Percentiles rank a stretch among this genome's conserved stretches.
Conservation (phyloP, 2,113 vertebrate species). For the Tyto alba region DNA sequence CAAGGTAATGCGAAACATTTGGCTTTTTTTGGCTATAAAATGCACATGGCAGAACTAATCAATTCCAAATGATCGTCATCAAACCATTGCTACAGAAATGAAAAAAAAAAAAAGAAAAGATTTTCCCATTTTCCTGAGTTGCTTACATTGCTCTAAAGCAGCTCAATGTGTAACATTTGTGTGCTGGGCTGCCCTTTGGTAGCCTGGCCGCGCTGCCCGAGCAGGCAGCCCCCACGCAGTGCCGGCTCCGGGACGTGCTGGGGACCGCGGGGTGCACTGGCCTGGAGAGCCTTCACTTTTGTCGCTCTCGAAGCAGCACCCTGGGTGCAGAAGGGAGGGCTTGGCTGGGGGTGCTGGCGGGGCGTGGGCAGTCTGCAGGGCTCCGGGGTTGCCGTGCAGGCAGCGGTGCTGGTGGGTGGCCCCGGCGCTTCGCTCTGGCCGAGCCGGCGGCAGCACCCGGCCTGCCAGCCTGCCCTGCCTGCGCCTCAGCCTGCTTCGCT, state of each 20-base stretch:
- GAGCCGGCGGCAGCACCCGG: not conserved
- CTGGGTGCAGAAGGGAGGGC: not conserved
- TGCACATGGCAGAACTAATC: slow-evolving; percentile 29
- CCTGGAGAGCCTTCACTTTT: not conserved
- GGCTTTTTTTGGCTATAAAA: slow-evolving; percentile 6
- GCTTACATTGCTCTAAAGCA: not conserved
- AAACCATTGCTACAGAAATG: not conserved
- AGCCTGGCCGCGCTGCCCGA: not conserved
- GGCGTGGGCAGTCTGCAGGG: not conserved
- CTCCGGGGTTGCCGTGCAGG: rapidly evolving
- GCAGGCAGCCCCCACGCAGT: not conserved
- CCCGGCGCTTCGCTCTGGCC: no score
- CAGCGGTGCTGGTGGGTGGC: no score
- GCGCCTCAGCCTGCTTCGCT: not conserved
- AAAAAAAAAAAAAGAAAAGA: not conserved
- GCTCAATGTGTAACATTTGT: not conserved
- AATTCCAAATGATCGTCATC: slow-evolving; percentile 1
- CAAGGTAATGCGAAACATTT: not conserved
- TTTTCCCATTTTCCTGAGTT: not conserved
- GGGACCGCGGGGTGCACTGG: not conserved
- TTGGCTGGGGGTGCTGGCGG: not conserved
- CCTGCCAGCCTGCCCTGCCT: no score
- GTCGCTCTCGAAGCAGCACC: not conserved
- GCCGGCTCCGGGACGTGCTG: rapidly evolving
- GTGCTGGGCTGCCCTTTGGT: not conserved